phyloP scores from a whole-genome alignment of 2,888 invertebrate genomes.

The Osedax fenrisi region DNA sequence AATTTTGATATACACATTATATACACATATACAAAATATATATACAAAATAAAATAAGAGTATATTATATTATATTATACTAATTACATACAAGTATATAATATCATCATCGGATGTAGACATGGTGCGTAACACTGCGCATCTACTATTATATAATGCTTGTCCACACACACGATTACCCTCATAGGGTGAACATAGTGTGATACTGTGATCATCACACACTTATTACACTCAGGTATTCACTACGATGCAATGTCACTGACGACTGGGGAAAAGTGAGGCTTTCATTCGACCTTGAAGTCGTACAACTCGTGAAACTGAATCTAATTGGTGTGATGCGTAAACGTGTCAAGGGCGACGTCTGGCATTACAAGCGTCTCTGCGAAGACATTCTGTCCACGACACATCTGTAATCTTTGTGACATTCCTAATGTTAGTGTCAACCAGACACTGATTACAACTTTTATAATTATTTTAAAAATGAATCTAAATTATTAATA shows the following conservation, averaged over 20 bases:
- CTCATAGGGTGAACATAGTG: too few relatives aligned
- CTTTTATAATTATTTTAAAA: too few relatives aligned
- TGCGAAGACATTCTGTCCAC: conserved; percentile 60
- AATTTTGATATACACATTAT: background rate
- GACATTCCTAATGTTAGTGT: too few relatives aligned
- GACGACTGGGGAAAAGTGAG: conserved; percentile 51
- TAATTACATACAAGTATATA: too few relatives aligned
- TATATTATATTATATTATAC: too few relatives aligned
- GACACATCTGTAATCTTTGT: background rate
- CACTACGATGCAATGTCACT: conserved; percentile 59
- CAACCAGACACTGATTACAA: too few relatives aligned
- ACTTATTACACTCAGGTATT: conserved; percentile 54
- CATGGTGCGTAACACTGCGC: too few relatives aligned
- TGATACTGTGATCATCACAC: background rate
- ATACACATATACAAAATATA: background rate
- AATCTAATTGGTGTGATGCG: conserved; percentile 58
- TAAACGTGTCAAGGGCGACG: conserved; percentile 65
- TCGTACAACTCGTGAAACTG: conserved; percentile 51
- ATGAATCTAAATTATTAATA: too few relatives aligned
- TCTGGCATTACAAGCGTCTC: conserved; percentile 68
- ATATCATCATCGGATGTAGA: too few relatives aligned
- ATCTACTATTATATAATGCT: too few relatives aligned
- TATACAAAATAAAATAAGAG: too few relatives aligned
- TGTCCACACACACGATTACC: too few relatives aligned
- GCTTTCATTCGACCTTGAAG: conserved; percentile 64